A percentile compares a stretch with the other conserved stretches of the same genome.
Evolutionary conservation across 2,797 vertebrate genomes (phyloP).

Genomic region (Simalia tracyae): DNA sequence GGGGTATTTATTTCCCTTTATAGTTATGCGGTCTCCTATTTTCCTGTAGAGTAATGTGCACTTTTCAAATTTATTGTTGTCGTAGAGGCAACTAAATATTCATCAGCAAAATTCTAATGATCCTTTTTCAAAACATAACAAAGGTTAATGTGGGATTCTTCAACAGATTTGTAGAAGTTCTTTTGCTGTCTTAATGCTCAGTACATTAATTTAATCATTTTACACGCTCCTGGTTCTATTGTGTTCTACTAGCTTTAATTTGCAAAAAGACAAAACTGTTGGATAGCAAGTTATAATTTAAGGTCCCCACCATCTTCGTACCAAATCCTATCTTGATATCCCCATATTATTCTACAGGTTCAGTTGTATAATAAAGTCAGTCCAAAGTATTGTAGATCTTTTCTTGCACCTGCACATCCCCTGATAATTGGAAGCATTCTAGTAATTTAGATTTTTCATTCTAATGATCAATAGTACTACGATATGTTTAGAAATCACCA

Average conservation of each 20-base stretch:
- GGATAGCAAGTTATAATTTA: neutral
- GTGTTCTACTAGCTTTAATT: slow-evolving; percentile 3
- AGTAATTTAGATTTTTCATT: too few species aligned
- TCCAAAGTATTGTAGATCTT: too few species aligned
- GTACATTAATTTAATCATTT: slow-evolving; percentile 33
- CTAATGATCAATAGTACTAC: too few species aligned
- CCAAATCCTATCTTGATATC: neutral
- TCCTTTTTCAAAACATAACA: slow-evolving; percentile 40
- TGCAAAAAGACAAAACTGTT: neutral
- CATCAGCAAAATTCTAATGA: slow-evolving; percentile 52
- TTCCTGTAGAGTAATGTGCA: slow-evolving; percentile 43
- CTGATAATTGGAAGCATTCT: too few species aligned
- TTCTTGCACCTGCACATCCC: too few species aligned
- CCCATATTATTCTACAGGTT: too few species aligned
- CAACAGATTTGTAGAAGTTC: neutral
- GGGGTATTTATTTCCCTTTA: slow-evolving; percentile 62
- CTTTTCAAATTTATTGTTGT: slow-evolving; percentile 21
- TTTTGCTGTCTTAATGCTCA: slow-evolving; percentile 17
- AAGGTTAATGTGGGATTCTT: slow-evolving; percentile 42
- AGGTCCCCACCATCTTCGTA: neutral
- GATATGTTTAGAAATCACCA: too few species aligned
- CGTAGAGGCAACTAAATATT: slow-evolving; percentile 41
- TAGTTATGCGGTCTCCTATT: slow-evolving; percentile 47
- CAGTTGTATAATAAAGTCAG: too few species aligned
- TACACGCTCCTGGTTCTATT: neutral